A percentile compares a stretch with the other conserved stretches of the same genome.
phyloP scores from a whole-genome alignment of 2,888 invertebrate genomes.

The Incurvaria masculella region DNA sequence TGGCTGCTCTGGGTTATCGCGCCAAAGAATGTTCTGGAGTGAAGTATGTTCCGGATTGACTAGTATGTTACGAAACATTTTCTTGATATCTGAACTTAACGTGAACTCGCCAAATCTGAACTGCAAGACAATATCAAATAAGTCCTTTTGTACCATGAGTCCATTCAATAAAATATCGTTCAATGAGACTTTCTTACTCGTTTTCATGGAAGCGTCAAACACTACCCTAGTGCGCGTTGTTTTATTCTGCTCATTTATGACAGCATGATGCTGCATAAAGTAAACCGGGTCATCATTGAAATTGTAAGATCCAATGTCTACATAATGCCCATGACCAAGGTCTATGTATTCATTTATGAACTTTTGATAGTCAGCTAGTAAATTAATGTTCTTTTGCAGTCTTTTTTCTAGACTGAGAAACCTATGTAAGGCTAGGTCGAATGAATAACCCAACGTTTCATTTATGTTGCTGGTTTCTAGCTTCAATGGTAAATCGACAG shows the following conservation, averaged over 20 bases:
- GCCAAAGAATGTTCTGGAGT: conserved; percentile 10
- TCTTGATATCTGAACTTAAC: conserved; percentile 14
- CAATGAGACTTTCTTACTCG: conserved; percentile 8
- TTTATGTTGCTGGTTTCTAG: neutral
- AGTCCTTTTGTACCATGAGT: conserved; percentile 10
- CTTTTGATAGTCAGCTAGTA: conserved; percentile 7
- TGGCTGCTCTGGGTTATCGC: neutral
- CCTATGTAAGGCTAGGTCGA: neutral
- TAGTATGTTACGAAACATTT: conserved; percentile 14
- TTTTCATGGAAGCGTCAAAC: conserved; percentile 6
- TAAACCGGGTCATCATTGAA: conserved; percentile 5
- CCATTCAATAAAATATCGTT: conserved; percentile 11
- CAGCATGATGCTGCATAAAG: conserved; percentile 10
- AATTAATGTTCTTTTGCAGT: conserved; percentile 8
- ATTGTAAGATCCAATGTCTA: conserved; percentile 5
- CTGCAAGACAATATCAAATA: conserved; percentile 15
- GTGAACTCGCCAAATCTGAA: conserved; percentile 9
- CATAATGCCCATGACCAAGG: conserved; percentile 8
- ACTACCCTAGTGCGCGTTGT: conserved; percentile 6
- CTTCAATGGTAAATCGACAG: neutral
- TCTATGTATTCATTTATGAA: conserved; percentile 11
- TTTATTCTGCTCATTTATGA: conserved; percentile 6
- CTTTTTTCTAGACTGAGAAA: neutral
- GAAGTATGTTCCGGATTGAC: conserved; percentile 8
- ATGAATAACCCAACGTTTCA: neutral